Evolutionary conservation across 2,888 invertebrate genomes (phyloP), one percentile per base, ranked within the genome.

Genomic region (Agriopis aurantiaria): DNA sequence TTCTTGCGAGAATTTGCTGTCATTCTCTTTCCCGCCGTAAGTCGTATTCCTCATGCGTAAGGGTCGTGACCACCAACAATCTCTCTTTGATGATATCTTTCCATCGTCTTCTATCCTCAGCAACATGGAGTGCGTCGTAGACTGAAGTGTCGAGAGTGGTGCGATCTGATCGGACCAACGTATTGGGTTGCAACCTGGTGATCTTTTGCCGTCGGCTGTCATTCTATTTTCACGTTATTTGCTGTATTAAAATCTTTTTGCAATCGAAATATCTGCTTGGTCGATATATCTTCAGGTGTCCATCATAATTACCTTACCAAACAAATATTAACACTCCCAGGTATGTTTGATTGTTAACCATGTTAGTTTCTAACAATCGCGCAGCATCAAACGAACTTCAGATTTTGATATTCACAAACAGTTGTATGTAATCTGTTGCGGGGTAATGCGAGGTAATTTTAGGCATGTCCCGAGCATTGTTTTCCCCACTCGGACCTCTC

Each of bases 401-500:
- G 82, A 86, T 85, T 87, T 84, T 86, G 86, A 81, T 80, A 85
- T 85, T 82, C 84, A 81, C 80, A 82, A 85, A 87, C 86, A 83
- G 83, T 83, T 85, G 81, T 80, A 80, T 80, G 84, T 86, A 86
- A 86, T 82, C 82, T 80, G 76, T 77, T 78, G 77, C 79, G 82
- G 78, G 78, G 79, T 85, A 87, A 89, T 77, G 76, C 79, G 82
- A 78, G 78, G 79, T 85, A 87, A 89, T 89, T 85, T 87, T 78
- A 85, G 86, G 88, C 87, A 88, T 88, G 87, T 88, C 85, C 83
- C 82, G 81, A 84, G 80, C 84, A 81, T 80, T 88, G 88, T 88
- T 88, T 85, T 84, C 76, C 79, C 77, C 85, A 86, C 88, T 91
- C 88, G 90, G 92, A 90, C 93, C 91, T 91, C 84, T 88, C 89